phyloP scores from a whole-genome alignment of 2,888 invertebrate genomes.

The Protonemura montana region DNA sequence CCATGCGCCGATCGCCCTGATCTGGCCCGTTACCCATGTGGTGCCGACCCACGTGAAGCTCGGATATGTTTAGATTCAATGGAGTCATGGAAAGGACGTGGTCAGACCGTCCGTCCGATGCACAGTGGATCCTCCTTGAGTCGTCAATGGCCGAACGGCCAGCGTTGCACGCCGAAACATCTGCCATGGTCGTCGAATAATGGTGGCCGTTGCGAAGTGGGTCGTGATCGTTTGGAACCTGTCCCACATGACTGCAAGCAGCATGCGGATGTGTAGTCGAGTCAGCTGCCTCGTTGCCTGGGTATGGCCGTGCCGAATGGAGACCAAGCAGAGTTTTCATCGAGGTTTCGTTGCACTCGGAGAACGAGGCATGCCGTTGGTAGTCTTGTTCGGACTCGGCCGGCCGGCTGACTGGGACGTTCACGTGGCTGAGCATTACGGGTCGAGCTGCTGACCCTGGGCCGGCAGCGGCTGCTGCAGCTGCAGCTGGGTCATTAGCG shows the following conservation, averaged over 20 bases:
- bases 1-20: constrained; percentile 5
- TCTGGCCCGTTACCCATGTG: no score
- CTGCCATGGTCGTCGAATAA: not conserved
- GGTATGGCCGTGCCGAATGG: not conserved
- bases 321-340: not conserved
- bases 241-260: not conserved
- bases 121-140: constrained; percentile 33
- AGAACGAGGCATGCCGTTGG: not conserved
- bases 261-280: not conserved
- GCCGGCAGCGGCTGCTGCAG: constrained; percentile 9
- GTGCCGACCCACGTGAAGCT: constrained; percentile 43
- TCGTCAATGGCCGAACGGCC: constrained; percentile 35
- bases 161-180: not conserved
- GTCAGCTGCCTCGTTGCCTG: not conserved
- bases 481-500: constrained; percentile 13
- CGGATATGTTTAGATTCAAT: constrained; percentile 48
- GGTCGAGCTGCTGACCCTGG: not conserved
- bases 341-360: not conserved
- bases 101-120: constrained; percentile 32
- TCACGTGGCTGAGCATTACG: not conserved
- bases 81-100: constrained; percentile 46
- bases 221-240: not conserved
- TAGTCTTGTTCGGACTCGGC: not conserved
- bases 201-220: constrained; percentile 17
- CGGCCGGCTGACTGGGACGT: not conserved